These are phyloP conservation scores for Chrysocyon brachyurus DNA, from an alignment of 2,797 vertebrate species.

Conservation along the genomic window DNA sequence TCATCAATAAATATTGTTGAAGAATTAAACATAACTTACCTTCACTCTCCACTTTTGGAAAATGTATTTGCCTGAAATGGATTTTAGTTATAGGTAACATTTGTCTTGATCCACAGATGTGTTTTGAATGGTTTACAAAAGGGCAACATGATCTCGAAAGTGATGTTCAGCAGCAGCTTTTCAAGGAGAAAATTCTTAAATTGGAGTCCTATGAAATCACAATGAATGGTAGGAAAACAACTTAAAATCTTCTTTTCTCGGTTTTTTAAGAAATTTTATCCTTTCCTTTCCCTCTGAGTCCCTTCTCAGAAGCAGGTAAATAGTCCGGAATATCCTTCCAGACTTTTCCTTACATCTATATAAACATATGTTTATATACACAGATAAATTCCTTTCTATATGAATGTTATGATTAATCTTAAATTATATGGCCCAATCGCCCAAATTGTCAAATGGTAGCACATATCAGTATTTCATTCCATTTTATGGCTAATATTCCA, in stretches of 20 bases:
- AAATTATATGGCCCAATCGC: neutral
- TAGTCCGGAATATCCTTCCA: constrained; percentile 40
- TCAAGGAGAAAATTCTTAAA: constrained; percentile 99
- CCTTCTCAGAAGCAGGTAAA: constrained; percentile 55
- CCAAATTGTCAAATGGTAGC: neutral
- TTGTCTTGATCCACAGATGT: constrained; percentile 92
- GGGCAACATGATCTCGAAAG: constrained; percentile 99
- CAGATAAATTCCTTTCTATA: neutral
- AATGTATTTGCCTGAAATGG: neutral
- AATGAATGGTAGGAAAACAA: constrained; percentile 95
- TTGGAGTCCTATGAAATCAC: constrained; percentile 99
- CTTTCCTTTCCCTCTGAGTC: neutral
- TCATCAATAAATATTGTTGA: neutral
- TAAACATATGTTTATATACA: neutral
- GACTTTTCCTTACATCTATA: neutral
- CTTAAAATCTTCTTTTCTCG: neutral
- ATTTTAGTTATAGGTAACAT: constrained; percentile 85
- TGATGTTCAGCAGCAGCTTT: constrained; percentile 98
- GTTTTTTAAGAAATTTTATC: constrained; percentile 11
- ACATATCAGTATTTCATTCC: neutral
- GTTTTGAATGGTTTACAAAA: constrained; percentile 99
- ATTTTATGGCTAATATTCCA: neutral
- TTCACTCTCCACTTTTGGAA: neutral
- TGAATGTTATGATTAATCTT: constrained; percentile 5
- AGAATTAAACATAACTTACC: neutral